Base-by-base conservation (phyloP, 37 sponge, comb jelly and placozoan species). In the Trichoplax adhaerens region DNA sequence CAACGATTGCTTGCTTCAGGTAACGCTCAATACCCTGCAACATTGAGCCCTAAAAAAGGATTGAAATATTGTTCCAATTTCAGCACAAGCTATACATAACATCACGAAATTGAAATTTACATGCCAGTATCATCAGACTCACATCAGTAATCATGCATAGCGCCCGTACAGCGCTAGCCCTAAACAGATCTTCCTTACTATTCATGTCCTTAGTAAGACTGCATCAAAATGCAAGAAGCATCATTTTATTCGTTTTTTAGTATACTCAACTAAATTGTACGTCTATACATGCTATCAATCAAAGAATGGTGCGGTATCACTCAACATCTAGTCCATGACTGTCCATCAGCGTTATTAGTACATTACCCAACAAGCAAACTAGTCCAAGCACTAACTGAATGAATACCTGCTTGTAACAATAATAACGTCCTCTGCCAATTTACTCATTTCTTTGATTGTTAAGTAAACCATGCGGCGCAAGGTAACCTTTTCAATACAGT, bases 1-100 rank as follows among this genome's bases (percentile, higher is more conserved):
- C 96, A 59, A 95, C 96, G 54, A 95, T 87, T 48, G 96, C 91
- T 62, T 95, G 96, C 81, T 95, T 95, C 83, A 95, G 78, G 83
- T 90, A 95, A 47, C 96, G 73, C 86, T 95, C 96, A 52, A 95
- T 88, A 54, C 86, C 82, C 63, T 91, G 92, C 5, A 95, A 63
- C 96, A 95, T 91, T 0, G 88, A 64, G 10, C 74, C 67, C 90
- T 89, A 72, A 52, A 74, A 61, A 56, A 71, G n/a, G 5, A 57
- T 29, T 29, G n/a, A 57, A 71, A 71, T 5, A 12, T 12, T 71
- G 6, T 8, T 6, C 58, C 72, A 57, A 5, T 58, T 7, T 47
- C 58, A 70, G 58, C 72, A 55, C 58, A 70, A 62, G 46, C 52
- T 70, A 3, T 64, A 64, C 46, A 64, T n/a, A 3, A 7, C 47